Base-by-base conservation (phyloP, 2,888 invertebrate species). In the Nudaria mundana region DNA sequence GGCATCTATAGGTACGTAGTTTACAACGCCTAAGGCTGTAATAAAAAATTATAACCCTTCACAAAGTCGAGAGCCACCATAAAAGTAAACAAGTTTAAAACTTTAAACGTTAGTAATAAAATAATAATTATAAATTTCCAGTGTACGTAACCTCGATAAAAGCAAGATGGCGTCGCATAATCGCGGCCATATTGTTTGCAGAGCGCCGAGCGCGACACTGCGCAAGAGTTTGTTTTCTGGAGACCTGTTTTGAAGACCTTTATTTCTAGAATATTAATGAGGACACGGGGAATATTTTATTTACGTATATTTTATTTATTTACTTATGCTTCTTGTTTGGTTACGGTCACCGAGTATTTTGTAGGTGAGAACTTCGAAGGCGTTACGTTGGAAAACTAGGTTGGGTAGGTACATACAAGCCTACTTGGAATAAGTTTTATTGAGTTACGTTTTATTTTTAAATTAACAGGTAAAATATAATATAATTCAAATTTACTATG, bases 181-280 rank as follows among this genome's bases (percentile, higher is more conserved):
- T 85, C 86, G 79, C 72, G 66, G 83, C 84, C 82, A 82, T 87
- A 52, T 76, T 81, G 81, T 81, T 82, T 86, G 75, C 76, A 33
- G 64, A 76, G 76, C 66, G 44, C 24, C 49, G 71, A 56, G 24
- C 34, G 18, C 25, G 66, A 5, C 56, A 49, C 71, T 82, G 84
- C 86, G 87, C 86, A 85, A 82, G 83, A 81, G 85, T 84, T 80
- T 85, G 78, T 71, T 81, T 69, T 81, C 70, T 70, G 64, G 73
- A 76, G 75, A 85, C 83, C 79, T 81, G 86, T 84, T 83, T 79
- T 68, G 75, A 75, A 81, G 76, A 74, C 66, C 68, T 71, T 68
- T 70, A 71, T 67, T 43, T 43, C 71, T 65, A 61, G 73, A 73
- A 80, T 74, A 71, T 58, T 77, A 81, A 83, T 76, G 76, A 81